A percentile compares a stretch with the other conserved stretches of the same genome.
phyloP scores from a whole-genome alignment of 2,113 vertebrate species.

The Ia io region DNA sequence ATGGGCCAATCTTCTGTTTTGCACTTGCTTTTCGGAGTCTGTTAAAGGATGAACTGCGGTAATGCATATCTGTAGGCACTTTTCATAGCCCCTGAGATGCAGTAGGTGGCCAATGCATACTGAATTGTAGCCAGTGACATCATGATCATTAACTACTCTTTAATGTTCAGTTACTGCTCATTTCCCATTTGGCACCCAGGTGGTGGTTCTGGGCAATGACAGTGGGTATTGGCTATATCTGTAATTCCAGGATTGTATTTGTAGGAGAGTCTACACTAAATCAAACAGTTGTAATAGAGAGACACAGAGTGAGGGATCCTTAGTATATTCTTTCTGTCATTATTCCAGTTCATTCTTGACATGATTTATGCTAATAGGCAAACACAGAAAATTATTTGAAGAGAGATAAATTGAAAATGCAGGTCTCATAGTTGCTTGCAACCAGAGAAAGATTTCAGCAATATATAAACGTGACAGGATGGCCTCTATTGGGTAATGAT shows the following conservation, averaged over 20 bases:
- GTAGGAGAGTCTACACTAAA: background rate
- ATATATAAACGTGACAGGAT: background rate
- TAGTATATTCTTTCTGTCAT: background rate
- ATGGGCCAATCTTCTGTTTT: background rate
- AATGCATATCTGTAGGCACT: background rate
- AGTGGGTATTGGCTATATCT: background rate
- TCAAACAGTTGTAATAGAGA: background rate
- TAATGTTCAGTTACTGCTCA: background rate
- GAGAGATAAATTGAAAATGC: background rate
- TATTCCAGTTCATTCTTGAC: background rate
- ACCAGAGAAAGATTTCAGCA: background rate
- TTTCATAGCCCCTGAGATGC: background rate
- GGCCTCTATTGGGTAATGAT: background rate
- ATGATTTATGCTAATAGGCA: background rate
- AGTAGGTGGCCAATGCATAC: background rate
- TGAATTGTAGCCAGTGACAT: background rate
- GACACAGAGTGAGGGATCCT: background rate
- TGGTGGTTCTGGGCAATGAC: background rate
- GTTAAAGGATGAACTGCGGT: background rate
- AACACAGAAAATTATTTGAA: conserved; percentile 23
- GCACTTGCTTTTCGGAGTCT: background rate
- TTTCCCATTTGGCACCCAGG: background rate
- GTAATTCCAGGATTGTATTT: background rate
- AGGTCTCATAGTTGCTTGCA: background rate
- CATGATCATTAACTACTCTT: background rate